Evolutionary conservation across 2,797 vertebrate genomes (phyloP).

Genomic region (Chaenodraco wilsoni): DNA sequence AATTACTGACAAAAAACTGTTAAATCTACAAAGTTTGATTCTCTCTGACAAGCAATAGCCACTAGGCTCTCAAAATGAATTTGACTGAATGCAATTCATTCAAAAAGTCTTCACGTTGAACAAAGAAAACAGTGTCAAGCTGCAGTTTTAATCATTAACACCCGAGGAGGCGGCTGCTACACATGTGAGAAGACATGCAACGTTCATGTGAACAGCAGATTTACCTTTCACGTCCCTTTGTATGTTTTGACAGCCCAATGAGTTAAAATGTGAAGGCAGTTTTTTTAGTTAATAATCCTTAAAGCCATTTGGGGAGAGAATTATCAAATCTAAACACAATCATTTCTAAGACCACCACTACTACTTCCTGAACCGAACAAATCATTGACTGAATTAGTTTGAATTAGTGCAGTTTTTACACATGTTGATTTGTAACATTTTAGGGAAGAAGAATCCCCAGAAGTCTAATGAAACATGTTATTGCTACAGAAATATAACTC

Average conservation of each 20-base stretch:
- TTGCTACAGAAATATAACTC: neutral
- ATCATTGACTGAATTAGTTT: conserved; percentile 4
- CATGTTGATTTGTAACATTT: neutral
- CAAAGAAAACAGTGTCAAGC: conserved; percentile 45
- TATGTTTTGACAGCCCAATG: neutral
- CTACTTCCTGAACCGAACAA: conserved; percentile 33
- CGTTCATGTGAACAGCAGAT: conserved; percentile 21
- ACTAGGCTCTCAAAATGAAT: conserved; percentile 12
- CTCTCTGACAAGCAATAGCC: neutral
- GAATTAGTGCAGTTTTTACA: neutral
- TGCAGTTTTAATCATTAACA: conserved; percentile 40
- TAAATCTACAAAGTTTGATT: conserved; percentile 22
- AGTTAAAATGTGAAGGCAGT: neutral
- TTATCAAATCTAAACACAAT: neutral
- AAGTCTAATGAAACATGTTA: neutral
- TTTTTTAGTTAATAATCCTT: neutral
- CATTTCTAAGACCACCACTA: neutral
- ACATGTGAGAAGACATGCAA: conserved; percentile 15
- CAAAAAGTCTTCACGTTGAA: conserved; percentile 29
- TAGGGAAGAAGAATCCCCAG: neutral
- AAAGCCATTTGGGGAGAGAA: neutral
- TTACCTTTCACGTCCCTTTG: conserved; percentile 26
- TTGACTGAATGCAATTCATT: conserved; percentile 3
- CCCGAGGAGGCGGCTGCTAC: neutral
- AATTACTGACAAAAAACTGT: conserved; percentile 38